phyloP scores from a whole-genome alignment of 2,888 invertebrate species.

The Baronia brevicornis region DNA sequence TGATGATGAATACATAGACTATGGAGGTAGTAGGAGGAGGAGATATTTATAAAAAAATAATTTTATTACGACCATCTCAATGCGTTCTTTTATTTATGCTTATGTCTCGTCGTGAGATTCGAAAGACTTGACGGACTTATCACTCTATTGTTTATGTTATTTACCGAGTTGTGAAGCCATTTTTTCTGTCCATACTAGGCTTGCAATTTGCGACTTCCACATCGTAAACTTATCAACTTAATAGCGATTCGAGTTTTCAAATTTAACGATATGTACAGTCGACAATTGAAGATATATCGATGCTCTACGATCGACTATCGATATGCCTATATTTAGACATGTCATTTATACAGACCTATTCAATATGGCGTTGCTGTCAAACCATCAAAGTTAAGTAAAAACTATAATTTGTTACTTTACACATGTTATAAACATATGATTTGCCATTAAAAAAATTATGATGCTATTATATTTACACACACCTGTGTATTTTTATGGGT shows the following conservation, averaged over 20 bases:
- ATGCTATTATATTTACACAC: no score
- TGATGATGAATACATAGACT: no score
- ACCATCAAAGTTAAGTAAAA: conserved; percentile 6
- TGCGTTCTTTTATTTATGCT: conserved; percentile 19
- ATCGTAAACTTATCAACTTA: conserved; percentile 12
- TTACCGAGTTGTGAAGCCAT: conserved; percentile 19
- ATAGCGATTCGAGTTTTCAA: conserved; percentile 17
- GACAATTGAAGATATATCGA: conserved; percentile 12
- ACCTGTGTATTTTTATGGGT: background rate
- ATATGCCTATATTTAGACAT: conserved; percentile 9
- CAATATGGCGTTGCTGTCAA: conserved; percentile 9
- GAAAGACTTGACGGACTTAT: conserved; percentile 29
- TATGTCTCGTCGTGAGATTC: conserved; percentile 18
- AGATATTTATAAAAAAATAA: no score
- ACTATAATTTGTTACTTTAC: conserved; percentile 1
- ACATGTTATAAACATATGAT: conserved; percentile 1
- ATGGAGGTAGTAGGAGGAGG: no score
- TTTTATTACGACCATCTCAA: conserved; percentile 14
- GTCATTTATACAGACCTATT: conserved; percentile 5
- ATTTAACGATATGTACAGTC: conserved; percentile 12
- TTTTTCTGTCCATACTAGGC: conserved; percentile 19
- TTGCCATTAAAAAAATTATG: no score
- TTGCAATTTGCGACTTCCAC: conserved; percentile 23
- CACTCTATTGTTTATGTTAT: conserved; percentile 31
- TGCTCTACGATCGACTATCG: conserved; percentile 1